Conservation (phyloP, 1,140 invertebrate species). For the Philotrypesis tridentata region DNA sequence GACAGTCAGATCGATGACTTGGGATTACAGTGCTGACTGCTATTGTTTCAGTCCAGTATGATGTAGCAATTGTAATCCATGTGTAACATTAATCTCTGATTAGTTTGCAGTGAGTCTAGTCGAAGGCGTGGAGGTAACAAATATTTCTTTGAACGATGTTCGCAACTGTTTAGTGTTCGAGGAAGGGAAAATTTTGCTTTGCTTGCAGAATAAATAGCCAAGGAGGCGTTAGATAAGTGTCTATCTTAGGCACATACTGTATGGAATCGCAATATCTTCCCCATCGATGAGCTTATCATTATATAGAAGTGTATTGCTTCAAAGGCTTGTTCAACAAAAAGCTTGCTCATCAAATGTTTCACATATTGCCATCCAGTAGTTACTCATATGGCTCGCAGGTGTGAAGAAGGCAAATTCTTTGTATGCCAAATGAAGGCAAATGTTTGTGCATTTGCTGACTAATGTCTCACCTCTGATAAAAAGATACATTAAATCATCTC, state of each 20-base stretch:
- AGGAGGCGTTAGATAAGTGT: neutral
- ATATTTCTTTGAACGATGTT: too few species aligned
- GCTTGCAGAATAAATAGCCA: neutral
- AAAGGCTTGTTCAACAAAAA: neutral
- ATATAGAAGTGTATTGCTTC: neutral
- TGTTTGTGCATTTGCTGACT: neutral
- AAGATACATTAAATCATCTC: neutral
- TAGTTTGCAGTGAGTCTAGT: too few species aligned
- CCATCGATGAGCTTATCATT: neutral
- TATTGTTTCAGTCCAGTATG: too few species aligned
- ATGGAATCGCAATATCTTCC: neutral
- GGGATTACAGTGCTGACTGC: too few species aligned
- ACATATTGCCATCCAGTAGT: neutral
- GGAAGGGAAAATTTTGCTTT: neutral
- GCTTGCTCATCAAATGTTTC: neutral
- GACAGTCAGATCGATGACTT: neutral
- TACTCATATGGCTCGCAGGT: neutral
- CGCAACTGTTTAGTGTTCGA: too few species aligned
- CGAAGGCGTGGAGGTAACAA: too few species aligned
- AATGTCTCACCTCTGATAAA: neutral
- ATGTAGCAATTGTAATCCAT: too few species aligned
- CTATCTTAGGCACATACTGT: neutral
- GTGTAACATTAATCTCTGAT: too few species aligned
- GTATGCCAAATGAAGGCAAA: neutral
- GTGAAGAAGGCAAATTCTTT: neutral